These are phyloP conservation scores for Polyodon spathula DNA, from an alignment of 2,113 vertebrate genomes.

Conservation along the genomic window DNA sequence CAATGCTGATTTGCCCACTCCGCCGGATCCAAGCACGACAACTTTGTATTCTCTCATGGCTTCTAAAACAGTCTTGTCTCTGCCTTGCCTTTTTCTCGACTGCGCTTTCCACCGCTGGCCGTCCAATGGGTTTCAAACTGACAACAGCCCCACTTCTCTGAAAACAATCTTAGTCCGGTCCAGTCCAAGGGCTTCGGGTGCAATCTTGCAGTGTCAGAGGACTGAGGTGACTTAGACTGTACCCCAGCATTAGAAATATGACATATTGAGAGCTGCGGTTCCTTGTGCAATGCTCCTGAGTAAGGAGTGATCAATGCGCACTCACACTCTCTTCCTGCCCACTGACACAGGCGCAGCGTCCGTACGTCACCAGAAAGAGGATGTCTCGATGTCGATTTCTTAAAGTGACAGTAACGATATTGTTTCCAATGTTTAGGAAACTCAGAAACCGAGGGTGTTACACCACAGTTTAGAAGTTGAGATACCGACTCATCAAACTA, in stretches of 20 bases:
- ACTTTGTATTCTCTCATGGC: constrained; percentile 96
- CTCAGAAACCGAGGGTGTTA: no score
- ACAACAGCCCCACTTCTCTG: neutral
- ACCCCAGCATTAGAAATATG: constrained; percentile 8
- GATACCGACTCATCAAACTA: no score
- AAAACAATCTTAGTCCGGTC: neutral
- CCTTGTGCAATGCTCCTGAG: neutral
- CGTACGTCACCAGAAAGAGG: neutral
- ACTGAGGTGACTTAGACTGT: neutral
- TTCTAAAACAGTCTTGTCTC: constrained; percentile 16
- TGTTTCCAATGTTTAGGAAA: no score
- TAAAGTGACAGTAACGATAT: neutral
- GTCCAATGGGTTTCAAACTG: neutral
- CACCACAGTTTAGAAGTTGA: no score
- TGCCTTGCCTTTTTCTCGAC: neutral
- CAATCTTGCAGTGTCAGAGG: neutral
- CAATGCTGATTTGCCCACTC: constrained; percentile 88
- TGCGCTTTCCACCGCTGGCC: neutral
- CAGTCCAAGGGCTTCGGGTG: neutral
- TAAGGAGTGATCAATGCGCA: constrained; percentile 4
- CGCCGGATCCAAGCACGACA: constrained; percentile 90
- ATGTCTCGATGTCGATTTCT: neutral
- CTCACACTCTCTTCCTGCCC: constrained; percentile 12
- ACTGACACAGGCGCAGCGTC: constrained; percentile 3
- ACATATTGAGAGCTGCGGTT: constrained; percentile 7